A percentile compares a stretch with the other conserved stretches of the same genome.
phyloP scores from a whole-genome alignment of 2,888 invertebrate species.

The Erebia epiphron region DNA sequence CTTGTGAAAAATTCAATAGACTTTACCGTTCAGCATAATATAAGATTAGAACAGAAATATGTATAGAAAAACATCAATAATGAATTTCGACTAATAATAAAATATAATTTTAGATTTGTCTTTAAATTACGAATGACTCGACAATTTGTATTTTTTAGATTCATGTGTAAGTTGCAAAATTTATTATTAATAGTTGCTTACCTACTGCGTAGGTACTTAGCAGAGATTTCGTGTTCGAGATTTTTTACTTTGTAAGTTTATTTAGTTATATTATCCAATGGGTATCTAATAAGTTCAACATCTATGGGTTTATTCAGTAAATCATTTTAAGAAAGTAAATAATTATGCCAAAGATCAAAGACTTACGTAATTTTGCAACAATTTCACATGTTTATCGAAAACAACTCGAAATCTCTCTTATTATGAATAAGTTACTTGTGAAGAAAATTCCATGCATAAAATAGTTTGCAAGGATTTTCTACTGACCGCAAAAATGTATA shows the following conservation, averaged over 20 bases:
- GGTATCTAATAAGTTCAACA: not conserved
- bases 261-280: not conserved
- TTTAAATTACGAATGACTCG: not conserved
- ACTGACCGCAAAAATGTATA: slow-evolving; percentile 24
- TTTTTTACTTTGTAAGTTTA: not conserved
- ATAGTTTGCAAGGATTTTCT: slow-evolving; percentile 32
- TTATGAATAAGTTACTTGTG: slow-evolving; percentile 19
- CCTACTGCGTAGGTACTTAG: too few species aligned
- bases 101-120: not conserved
- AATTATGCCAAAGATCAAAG: not conserved
- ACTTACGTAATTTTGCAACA: not conserved
- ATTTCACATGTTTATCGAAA: not conserved
- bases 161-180: slow-evolving; percentile 9
- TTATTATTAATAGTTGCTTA: slow-evolving; percentile 8
- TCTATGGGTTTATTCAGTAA: not conserved
- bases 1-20: slow-evolving; percentile 5
- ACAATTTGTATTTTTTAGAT: not conserved
- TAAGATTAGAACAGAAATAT: not conserved
- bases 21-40: slow-evolving; percentile 12
- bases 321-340: not conserved
- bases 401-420: slow-evolving; percentile 32
- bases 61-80: not conserved
- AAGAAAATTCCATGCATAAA: slow-evolving; percentile 36
- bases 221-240: slow-evolving; percentile 30
- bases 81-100: not conserved